Evolutionary conservation across 2,113 vertebrate species (phyloP), one percentile per base, ranked within the genome.

Genomic region (Seriola aureovittata): DNA sequence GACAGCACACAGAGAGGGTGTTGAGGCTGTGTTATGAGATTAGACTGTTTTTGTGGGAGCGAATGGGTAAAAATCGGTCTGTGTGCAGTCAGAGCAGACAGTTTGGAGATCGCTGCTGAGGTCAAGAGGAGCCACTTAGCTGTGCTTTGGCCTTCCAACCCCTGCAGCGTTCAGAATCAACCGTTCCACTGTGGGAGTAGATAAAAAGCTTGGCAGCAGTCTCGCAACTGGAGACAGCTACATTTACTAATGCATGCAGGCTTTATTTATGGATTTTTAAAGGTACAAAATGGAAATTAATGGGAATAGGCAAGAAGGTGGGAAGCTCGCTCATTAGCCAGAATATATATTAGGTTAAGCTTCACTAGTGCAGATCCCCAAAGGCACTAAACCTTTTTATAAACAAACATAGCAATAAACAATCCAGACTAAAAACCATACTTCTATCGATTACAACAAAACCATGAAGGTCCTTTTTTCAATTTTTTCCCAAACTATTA

Each of bases 51-150:
- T 87, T 73, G 63, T 65, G 78, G 52, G 69, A 81, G 80, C 11
- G 44, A 90, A 83, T 21, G 60, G 71, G 81, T 73, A 78, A 86
- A 68, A 83, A 81, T 64, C 29, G 36, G 86, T 71, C 72, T n/a
- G 81, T 89, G 85, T 81, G 84, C 82, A 84, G 89, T 78, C 77
- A 4, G 88, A 86, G 80, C 79, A 82, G 89, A 84, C 88, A 87
- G 87, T 85, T 88, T 90, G 85, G 87, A 93, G 92, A 93, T 91
- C 92, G 91, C 87, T 57, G 68, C 74, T 65, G 87, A 64, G 93
- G 92, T 94, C 93, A 94, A 94, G 92, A 94, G 89, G 88, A 94
- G 91, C 87, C 91, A 94, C 93, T 94, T 94, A 93, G 88, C 91
- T 75, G 83, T 85, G 89, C 84, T 92, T 88, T 90, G 87, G 87